Base-by-base conservation (phyloP, 2,113 vertebrate species). In the Oncorhynchus gorbuscha region DNA sequence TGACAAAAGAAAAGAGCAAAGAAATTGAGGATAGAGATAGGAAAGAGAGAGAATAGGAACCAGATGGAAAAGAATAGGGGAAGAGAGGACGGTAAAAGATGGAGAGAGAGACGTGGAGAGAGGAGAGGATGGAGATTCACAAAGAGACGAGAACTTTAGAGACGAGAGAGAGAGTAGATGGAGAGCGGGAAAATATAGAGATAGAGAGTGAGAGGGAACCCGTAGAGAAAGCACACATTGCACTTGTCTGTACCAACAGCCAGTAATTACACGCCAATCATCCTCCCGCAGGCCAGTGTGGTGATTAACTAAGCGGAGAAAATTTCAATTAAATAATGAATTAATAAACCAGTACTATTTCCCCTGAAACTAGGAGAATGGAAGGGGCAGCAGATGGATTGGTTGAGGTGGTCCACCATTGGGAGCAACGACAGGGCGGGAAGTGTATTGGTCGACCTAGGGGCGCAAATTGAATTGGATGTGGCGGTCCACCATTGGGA, bases 191-290 rank as follows among this genome's bases (percentile, higher is more conserved):
- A 78, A 55, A 12, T 71, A 72, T 59, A 80, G 73, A 18, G 69
- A 83, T 78, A 66, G 28, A 30, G n/a, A 68, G 65, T 2, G 22
- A 24, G 20, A 66, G 39, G 26, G 72, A 75, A 51, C 69, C 82
- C 73, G 68, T 67, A 48, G 62, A 75, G 83, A 81, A 77, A 88
- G 77, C 77, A 77, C 78, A 85, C 82, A 76, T 67, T 83, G 69
- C 67, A 28, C 73, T 78, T 74, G 69, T 74, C 73, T 68, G 70
- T 73, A 84, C 84, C 80, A 85, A 80, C 83, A 89, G 88, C 74
- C 67, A 82, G 90, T 92, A 91, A 92, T 92, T 91, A 92, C 88
- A 92, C 81, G 90, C 91, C 92, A 91, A 91, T 92, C 92, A 90
- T 87, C 83, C 81, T 83, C 83, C 89, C 81, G 79, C 65, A 82